Base-by-base conservation (phyloP, 1,140 invertebrate species). In the Cheumatopsyche charites region DNA sequence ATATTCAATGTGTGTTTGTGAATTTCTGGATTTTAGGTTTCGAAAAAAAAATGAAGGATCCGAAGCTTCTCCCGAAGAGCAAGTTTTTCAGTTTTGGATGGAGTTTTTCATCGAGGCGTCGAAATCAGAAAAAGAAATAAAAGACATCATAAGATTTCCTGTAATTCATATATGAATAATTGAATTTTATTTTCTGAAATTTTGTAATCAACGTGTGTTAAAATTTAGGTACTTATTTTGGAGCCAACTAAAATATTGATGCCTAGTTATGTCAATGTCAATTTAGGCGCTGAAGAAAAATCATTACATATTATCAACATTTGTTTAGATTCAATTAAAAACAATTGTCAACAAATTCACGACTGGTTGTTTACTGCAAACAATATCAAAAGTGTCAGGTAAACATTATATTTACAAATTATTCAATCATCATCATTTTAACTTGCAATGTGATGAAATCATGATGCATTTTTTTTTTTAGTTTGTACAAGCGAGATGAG, bases 91-190 rank as follows among this genome's bases (percentile, higher is more conserved):
- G 76, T 99, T 99, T 83, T 99, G 97, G 97, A 96, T 98, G 88
- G 98, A 99, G 78, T 99, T 97, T 84, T 99, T 99, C 81, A 88
- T 95, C 4, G 97, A 98, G 84, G 96, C 96, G 1, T 96, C 92
- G 15, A 93, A 93, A 79, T 83, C 82, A 61, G 85, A 93, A 79
- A 83, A 82, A 62, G 85, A 86, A 21, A 89, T 91, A 77, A 87
- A 90, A 73, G 89, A 89, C 58, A 90, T 87, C 73, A 96, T 97
- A 72, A 83, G 94, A 76, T 97, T 97, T 88, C 95, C 95, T 52
- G 93, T 94, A 84, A 87, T 90, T n/a, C 1, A n/a, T 23, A 6
- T 49, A 47, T 41, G 11, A 0, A 13, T 29, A 67, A 21, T 62
- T 47, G 23, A 67, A 55, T 13, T 43, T 5, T 43, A 23, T 29